Conservation (phyloP, 2,113 vertebrate genomes). For the Peromyscus maniculatus region DNA sequence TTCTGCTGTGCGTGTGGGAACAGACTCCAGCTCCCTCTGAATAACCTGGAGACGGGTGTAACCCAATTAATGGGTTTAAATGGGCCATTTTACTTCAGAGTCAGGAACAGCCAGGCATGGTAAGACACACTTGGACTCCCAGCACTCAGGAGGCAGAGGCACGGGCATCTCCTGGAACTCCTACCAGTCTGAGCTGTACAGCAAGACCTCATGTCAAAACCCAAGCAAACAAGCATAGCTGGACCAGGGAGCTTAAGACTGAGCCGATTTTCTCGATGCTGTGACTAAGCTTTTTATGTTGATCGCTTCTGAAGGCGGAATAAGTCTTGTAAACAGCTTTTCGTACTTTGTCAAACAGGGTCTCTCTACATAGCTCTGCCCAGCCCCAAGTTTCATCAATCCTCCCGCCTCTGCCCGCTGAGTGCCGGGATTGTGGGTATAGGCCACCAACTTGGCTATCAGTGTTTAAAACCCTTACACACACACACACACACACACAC, state of each 20-base stretch:
- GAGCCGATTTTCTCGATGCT: conserved; percentile 35
- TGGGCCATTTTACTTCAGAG: conserved; percentile 31
- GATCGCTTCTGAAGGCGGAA: background rate
- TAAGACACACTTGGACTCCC: background rate
- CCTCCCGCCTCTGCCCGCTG: background rate
- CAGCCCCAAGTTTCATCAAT: background rate
- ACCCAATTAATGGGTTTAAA: conserved; percentile 15
- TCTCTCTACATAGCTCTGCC: background rate
- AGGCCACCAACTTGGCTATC: background rate
- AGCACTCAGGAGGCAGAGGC: background rate
- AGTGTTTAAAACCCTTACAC: background rate
- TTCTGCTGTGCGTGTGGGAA: background rate
- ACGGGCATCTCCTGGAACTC: background rate
- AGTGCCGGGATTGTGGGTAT: background rate
- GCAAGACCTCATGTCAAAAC: background rate
- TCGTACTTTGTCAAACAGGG: background rate
- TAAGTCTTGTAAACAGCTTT: conserved; percentile 16
- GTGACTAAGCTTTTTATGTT: background rate
- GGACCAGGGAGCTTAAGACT: conserved; percentile 4
- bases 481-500: background rate
- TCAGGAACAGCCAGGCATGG: background rate
- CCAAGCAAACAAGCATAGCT: background rate
- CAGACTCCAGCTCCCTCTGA: background rate
- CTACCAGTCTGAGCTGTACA: background rate
- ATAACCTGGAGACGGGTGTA: background rate